phyloP scores from a whole-genome alignment of 1,140 invertebrate species.

The Holotrichia oblita region DNA sequence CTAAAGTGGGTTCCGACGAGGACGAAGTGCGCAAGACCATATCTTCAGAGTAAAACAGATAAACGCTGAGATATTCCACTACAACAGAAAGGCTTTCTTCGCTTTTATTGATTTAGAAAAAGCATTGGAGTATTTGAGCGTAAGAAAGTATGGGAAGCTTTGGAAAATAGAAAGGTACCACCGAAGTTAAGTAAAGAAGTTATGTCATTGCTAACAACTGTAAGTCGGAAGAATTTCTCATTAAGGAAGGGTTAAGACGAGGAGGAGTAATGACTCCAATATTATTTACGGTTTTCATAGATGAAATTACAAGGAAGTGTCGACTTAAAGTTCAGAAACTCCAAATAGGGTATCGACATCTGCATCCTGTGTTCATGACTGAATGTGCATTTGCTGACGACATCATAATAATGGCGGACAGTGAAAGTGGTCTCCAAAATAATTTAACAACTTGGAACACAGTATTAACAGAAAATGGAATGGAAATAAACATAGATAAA shows the following conservation, averaged over 20 bases:
- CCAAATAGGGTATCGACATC: background rate
- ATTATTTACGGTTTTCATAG: conserved; percentile 11
- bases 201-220: background rate
- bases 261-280: conserved; percentile 6
- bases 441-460: background rate
- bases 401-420: background rate
- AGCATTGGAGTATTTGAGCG: background rate
- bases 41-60: no score
- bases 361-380: background rate
- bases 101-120: conserved; percentile 25
- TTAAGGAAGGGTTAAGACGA: background rate
- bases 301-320: background rate
- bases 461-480: background rate
- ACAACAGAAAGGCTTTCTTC: no score
- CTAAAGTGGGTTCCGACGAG: no score
- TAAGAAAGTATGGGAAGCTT: background rate
- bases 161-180: background rate
- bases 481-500: background rate
- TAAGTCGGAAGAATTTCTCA: no score
- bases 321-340: background rate
- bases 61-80: no score
- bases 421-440: background rate
- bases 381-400: conserved; percentile 24
- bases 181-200: background rate
- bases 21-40: no score